Evolutionary conservation across 2,888 invertebrate genomes (phyloP).

Genomic region (Hipparchia semele): DNA sequence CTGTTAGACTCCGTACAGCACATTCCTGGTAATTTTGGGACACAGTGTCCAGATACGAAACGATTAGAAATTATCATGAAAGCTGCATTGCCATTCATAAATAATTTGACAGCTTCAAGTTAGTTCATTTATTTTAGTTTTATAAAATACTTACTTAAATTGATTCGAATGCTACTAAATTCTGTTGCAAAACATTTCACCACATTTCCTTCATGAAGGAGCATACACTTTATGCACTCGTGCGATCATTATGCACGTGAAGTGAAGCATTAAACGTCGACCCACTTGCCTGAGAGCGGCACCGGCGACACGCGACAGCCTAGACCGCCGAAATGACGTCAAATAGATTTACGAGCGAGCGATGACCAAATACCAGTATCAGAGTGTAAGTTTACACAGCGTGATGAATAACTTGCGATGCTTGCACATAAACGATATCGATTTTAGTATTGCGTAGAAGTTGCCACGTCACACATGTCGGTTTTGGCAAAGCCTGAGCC

Average conservation of each 20-base stretch:
- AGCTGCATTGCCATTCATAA: no score
- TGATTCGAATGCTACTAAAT: no score
- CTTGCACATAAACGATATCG: background rate
- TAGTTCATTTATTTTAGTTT: no score
- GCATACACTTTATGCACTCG: background rate
- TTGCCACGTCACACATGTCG: background rate
- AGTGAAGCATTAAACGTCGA: background rate
- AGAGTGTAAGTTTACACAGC: background rate
- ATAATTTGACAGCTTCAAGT: no score
- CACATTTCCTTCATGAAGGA: background rate
- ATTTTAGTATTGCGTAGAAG: background rate
- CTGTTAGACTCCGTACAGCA: no score
- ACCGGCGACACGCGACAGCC: background rate
- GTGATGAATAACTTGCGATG: conserved; percentile 8
- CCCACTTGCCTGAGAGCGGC: background rate
- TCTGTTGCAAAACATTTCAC: no score
- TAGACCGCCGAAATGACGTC: background rate
- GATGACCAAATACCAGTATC: background rate
- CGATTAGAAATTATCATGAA: no score
- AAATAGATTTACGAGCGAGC: conserved; percentile 1
- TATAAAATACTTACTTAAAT: no score
- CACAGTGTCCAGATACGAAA: no score
- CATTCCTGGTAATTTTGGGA: no score
- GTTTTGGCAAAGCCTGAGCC: background rate
- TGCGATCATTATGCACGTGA: background rate